Evolutionary conservation across 2,888 invertebrate genomes (phyloP), one percentile per base, ranked within the genome.

Genomic region (Ptychoptera albimana): DNA sequence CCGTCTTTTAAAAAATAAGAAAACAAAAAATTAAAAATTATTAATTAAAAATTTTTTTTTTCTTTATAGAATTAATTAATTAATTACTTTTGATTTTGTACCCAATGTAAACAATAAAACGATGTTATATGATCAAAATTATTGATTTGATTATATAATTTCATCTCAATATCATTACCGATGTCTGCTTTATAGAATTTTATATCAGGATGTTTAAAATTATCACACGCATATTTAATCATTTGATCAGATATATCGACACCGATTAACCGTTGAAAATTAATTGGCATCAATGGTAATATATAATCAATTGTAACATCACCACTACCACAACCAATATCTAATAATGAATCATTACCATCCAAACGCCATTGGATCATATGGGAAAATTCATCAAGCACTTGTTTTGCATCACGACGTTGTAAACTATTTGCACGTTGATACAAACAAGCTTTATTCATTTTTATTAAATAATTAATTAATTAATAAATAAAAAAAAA

Each of bases 51-150:
- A 23, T 41, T 35, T 35, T 36, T 37, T 42, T 41, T 31, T 29
- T 8, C 23, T 12, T 46, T 5, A 42, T n/a, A 38, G 45, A 8
- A 43, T 49, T 41, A 36, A 35, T 16, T 37, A 39, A 44, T 37
- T 32, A 43, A 71, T 66, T 67, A 81, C 80, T 73, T 71, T 59
- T 80, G 78, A 55, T 83, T 72, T 51, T 73, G 73, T 31, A 85
- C 74, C 86, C 86, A 86, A 55, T 86, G 84, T 4, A 87, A 65
- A 48, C 82, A 77, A 58, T 83, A 84, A 57, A 85, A 84, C 0
- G 85, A 85, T 43, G 82, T 75, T 1, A 75, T 71, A 55, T 83
- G 80, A 55, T 79, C 72, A 54, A 80, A 85, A 29, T 61, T 56
- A 8, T 43, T 37, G 14, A 30, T 30, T 43, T 63, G 68, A 12